Evolutionary conservation across 2,888 invertebrate genomes (phyloP).

Genomic region (Drosophila setosimentum): DNA sequence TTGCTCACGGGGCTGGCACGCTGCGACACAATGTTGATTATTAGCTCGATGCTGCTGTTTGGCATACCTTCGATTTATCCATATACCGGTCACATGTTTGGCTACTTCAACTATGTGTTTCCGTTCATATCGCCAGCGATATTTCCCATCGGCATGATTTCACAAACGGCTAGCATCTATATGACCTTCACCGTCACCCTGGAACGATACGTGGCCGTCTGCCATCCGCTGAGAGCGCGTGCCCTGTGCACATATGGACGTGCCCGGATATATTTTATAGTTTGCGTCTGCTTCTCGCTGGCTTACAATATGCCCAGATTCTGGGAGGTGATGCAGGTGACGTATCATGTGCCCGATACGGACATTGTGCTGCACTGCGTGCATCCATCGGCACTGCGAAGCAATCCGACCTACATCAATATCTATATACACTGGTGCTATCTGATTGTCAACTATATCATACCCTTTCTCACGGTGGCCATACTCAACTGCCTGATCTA

Average conservation of each 20-base stretch:
- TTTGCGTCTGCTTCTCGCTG: constrained; percentile 92
- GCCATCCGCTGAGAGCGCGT: constrained; percentile 94
- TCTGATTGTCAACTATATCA: constrained; percentile 95
- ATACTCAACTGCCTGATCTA: constrained; percentile 96
- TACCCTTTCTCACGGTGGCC: constrained; percentile 95
- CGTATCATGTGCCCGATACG: constrained; percentile 79
- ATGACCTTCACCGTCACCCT: constrained; percentile 95
- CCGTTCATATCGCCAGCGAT: constrained; percentile 92
- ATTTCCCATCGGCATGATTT: constrained; percentile 93
- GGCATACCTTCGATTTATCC: constrained; percentile 94
- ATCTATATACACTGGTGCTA: constrained; percentile 98
- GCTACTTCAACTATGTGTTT: constrained; percentile 92
- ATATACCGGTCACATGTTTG: constrained; percentile 91
- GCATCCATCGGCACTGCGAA: constrained; percentile 89
- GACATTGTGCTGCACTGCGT: constrained; percentile 90
- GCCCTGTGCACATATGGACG: constrained; percentile 95
- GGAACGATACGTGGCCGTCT: constrained; percentile 97
- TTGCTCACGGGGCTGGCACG: constrained; percentile 96
- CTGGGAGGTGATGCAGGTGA: constrained; percentile 88
- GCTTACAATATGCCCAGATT: constrained; percentile 94
- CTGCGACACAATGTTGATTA: constrained; percentile 95
- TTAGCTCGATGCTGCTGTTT: constrained; percentile 94
- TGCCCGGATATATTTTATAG: constrained; percentile 93
- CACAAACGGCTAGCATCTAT: constrained; percentile 97
- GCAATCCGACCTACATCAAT: constrained; percentile 90